phyloP scores from a whole-genome alignment of 2,113 vertebrate genomes.

The Morone chrysops region DNA sequence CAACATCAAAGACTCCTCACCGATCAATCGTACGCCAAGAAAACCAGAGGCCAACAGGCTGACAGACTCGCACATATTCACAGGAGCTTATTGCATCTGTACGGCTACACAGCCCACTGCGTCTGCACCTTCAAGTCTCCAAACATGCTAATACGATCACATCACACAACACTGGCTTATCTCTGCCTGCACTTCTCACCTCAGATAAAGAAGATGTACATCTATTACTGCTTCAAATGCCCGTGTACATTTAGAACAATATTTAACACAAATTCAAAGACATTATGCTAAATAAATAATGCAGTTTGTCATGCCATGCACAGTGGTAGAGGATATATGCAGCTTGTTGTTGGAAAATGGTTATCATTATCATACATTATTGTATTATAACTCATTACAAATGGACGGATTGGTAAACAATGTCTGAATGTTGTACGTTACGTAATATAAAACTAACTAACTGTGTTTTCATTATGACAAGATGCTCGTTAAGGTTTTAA shows the following conservation, averaged over 20 bases:
- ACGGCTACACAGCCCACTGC: conserved; percentile 6
- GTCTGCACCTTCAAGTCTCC: conserved; percentile 18
- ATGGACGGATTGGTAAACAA: not conserved
- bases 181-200: conserved; percentile 23
- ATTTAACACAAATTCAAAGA: conserved; percentile 8
- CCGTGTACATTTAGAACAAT: not conserved
- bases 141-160: conserved; percentile 43
- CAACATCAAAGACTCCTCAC: conserved; percentile 71
- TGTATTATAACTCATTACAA: not conserved
- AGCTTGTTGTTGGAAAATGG: not conserved
- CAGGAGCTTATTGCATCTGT: conserved; percentile 40
- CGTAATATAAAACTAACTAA: too few species aligned
- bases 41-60: conserved; percentile 34
- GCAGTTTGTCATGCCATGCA: conserved; percentile 3
- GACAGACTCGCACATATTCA: conserved; percentile 46
- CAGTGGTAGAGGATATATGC: not conserved
- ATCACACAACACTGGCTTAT: conserved; percentile 34
- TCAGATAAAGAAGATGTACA: conserved; percentile 25
- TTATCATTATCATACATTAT: not conserved
- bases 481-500: not conserved
- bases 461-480: not conserved
- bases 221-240: not conserved
- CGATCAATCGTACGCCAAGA: conserved; percentile 36
- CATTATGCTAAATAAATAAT: conserved; percentile 28
- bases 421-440: not conserved